Percentiles rank a stretch among this genome's conserved stretches.
Conservation (phyloP, 2,888 invertebrate genomes). For the Tetramorium bicarinatum region DNA sequence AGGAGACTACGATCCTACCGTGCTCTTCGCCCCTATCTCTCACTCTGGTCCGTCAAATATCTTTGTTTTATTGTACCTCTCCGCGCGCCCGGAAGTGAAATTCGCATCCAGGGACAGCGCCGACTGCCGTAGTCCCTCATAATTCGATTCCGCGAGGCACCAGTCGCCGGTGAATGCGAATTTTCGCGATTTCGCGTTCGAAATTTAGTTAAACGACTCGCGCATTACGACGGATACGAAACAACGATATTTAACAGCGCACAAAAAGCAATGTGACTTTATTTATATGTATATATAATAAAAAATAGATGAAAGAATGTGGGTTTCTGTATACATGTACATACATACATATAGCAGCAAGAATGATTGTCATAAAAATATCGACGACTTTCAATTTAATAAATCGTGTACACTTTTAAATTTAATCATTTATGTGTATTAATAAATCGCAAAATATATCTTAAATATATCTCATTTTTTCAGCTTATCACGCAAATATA, state of each 20-base stretch:
- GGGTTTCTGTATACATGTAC: neutral
- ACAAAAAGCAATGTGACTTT: constrained; percentile 12
- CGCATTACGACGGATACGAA: constrained; percentile 48
- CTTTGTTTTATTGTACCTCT: constrained; percentile 73
- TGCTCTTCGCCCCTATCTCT: constrained; percentile 30
- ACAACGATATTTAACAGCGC: constrained; percentile 19
- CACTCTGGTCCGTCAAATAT: constrained; percentile 67
- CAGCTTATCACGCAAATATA: neutral
- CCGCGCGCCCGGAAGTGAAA: constrained; percentile 69
- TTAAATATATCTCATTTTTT: constrained; percentile 21
- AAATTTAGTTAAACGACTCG: constrained; percentile 48
- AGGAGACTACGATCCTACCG: constrained; percentile 41
- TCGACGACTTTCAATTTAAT: neutral
- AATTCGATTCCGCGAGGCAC: constrained; percentile 74
- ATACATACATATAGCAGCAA: neutral
- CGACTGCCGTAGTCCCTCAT: constrained; percentile 69
- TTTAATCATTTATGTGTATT: neutral
- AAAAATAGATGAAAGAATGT: neutral
- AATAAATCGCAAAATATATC: constrained; percentile 9
- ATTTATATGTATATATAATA: neutral
- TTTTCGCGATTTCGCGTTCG: constrained; percentile 66
- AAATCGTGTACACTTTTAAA: neutral
- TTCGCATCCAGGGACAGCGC: constrained; percentile 67
- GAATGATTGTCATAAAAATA: neutral
- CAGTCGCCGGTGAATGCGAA: constrained; percentile 53